Evolutionary conservation across 2,113 vertebrate species (phyloP).

Genomic region (Bujurquina vittata): DNA sequence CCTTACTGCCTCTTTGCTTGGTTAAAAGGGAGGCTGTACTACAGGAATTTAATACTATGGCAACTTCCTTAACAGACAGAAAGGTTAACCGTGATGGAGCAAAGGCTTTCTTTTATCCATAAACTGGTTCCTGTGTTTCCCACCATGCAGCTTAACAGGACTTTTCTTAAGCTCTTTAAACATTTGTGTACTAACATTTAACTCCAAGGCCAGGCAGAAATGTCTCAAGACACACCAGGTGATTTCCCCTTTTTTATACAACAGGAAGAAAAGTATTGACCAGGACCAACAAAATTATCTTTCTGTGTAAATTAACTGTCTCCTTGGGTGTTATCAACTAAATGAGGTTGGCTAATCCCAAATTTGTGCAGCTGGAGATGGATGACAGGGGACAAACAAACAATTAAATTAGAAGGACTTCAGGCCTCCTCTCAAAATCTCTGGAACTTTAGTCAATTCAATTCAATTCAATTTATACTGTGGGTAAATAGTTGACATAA

Average conservation of each 20-base stretch:
- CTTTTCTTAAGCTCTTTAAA: not conserved
- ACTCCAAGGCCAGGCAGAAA: not conserved
- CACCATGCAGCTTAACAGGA: not conserved
- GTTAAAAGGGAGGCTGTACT: not conserved
- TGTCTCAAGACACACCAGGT: not conserved
- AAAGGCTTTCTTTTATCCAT: not conserved
- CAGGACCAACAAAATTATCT: not conserved
- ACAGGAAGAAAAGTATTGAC: not conserved
- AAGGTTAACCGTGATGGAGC: not conserved
- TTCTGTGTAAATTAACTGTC: not conserved
- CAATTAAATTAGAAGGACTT: not conserved
- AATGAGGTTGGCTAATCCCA: not conserved
- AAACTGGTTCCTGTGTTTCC: not conserved
- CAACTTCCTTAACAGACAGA: not conserved
- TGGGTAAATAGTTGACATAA: not conserved
- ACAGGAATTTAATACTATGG: not conserved
- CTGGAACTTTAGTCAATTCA: not conserved
- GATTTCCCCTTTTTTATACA: not conserved
- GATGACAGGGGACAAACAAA: not conserved
- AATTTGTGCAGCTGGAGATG: not conserved
- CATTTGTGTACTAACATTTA: not conserved
- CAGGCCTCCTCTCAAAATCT: not conserved
- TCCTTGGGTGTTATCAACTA: not conserved
- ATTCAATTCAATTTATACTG: too few relatives aligned
- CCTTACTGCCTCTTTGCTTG: not conserved